Percentiles rank a stretch among this genome's conserved stretches.
Evolutionary conservation across 2,797 vertebrate species (phyloP).

Genomic region (Petrocephalus schoutedeni): DNA sequence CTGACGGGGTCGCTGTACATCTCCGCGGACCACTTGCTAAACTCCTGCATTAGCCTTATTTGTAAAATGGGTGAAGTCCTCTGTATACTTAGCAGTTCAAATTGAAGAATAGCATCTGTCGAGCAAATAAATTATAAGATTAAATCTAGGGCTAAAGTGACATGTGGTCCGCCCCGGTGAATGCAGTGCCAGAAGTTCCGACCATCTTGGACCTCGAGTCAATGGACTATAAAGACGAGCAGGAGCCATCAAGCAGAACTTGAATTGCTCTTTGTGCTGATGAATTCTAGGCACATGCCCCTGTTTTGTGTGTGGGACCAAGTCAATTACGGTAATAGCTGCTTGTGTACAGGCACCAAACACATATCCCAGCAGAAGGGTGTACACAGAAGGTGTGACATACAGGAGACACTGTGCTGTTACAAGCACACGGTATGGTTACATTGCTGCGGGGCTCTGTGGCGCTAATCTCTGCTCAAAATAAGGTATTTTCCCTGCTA

Average conservation of each 20-base stretch:
- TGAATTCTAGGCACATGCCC: not conserved
- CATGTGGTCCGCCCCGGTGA: not conserved
- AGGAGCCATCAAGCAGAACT: not conserved
- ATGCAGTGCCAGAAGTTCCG: not conserved
- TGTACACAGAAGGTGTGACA: not conserved
- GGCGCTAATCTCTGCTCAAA: not conserved
- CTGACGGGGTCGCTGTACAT: not conserved
- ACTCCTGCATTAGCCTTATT: not conserved
- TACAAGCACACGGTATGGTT: not conserved
- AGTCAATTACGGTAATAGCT: not conserved
- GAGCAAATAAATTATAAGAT: not conserved
- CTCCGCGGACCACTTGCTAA: not conserved
- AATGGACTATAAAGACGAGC: not conserved
- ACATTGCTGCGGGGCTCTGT: not conserved
- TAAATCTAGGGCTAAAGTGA: not conserved
- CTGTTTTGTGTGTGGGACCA: not conserved
- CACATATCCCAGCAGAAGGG: not conserved
- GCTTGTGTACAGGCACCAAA: not conserved
- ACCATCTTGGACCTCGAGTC: too few relatives aligned
- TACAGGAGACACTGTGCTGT: not conserved
- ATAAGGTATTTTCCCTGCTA: not conserved
- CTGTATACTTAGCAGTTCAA: not conserved
- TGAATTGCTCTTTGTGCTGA: not conserved
- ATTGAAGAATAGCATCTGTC: not conserved
- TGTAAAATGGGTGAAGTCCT: not conserved